Evolutionary conservation across 2,113 vertebrate species (phyloP).

Genomic region (Triplophysa tibetana): DNA sequence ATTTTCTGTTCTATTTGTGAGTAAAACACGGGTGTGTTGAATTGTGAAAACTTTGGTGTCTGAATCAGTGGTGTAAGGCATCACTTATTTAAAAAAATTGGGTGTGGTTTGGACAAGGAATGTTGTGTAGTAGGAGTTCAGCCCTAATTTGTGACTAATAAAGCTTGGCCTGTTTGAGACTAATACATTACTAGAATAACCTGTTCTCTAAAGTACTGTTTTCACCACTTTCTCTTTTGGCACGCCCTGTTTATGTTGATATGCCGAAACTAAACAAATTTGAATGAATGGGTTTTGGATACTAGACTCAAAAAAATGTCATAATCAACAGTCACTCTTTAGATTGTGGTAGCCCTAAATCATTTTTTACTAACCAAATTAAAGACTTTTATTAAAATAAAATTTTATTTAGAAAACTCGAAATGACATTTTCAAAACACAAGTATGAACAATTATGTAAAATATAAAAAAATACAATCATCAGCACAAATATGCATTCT

Average conservation of each 20-base stretch:
- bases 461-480: too few relatives aligned
- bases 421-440: too few relatives aligned
- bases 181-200: slow-evolving; percentile 35
- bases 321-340: too few relatives aligned
- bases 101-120: slow-evolving; percentile 40
- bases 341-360: too few relatives aligned
- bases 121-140: slow-evolving; percentile 29
- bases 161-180: background rate
- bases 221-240: slow-evolving; percentile 1
- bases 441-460: too few relatives aligned
- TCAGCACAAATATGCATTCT: too few relatives aligned
- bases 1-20: too few relatives aligned
- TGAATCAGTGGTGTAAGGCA: slow-evolving; percentile 28
- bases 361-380: too few relatives aligned
- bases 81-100: background rate
- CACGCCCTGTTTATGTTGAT: slow-evolving; percentile 10
- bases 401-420: too few relatives aligned
- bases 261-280: background rate
- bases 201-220: slow-evolving; percentile 16
- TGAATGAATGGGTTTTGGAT: background rate
- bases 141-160: slow-evolving; percentile 13
- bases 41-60: slow-evolving; percentile 25
- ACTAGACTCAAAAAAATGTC: background rate
- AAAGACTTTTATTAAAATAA: too few relatives aligned
- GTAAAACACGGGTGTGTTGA: slow-evolving; percentile 7